Percentiles rank a stretch among this genome's conserved stretches.
phyloP scores from a whole-genome alignment of 2,888 invertebrate genomes.

The Syritta pipiens region DNA sequence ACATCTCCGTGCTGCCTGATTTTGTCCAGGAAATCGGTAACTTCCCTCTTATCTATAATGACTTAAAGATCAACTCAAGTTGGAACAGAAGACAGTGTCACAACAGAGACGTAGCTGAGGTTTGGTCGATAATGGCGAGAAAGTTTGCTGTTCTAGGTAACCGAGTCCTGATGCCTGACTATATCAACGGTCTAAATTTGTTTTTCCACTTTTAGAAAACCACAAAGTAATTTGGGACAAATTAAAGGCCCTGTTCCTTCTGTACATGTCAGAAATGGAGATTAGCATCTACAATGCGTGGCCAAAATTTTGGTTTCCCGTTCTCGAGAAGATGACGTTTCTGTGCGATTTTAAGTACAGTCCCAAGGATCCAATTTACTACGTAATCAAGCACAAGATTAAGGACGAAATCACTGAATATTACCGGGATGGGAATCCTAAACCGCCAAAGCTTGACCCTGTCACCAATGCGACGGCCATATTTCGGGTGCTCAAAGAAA shows the following conservation, averaged over 20 bases:
- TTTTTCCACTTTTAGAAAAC: slow-evolving; percentile 30
- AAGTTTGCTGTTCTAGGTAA: slow-evolving; percentile 44
- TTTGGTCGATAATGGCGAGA: slow-evolving; percentile 43
- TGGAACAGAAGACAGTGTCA: slow-evolving; percentile 62
- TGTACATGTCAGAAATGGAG: slow-evolving; percentile 56
- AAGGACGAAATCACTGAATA: slow-evolving; percentile 27
- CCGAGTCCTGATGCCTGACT: not conserved
- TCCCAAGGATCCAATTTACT: slow-evolving; percentile 43
- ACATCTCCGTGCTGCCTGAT: slow-evolving; percentile 20
- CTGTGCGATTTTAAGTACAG: slow-evolving; percentile 29
- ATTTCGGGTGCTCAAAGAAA: slow-evolving; percentile 45
- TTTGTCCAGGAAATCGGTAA: slow-evolving; percentile 53
- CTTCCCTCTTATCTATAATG: slow-evolving; percentile 44
- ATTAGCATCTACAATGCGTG: slow-evolving; percentile 49
- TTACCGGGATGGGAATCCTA: not conserved
- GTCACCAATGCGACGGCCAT: slow-evolving; percentile 30
- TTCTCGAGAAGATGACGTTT: slow-evolving; percentile 37
- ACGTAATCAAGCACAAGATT: slow-evolving; percentile 34
- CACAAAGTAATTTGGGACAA: slow-evolving; percentile 54
- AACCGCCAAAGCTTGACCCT: slow-evolving; percentile 4
- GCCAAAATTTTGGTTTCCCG: slow-evolving; percentile 46
- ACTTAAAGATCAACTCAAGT: slow-evolving; percentile 46
- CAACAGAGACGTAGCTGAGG: slow-evolving; percentile 36
- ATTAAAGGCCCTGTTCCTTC: slow-evolving; percentile 40
- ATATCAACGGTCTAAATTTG: not conserved